Conservation (phyloP, 2,797 vertebrate species). For the Chaetophractus vellerosus region DNA sequence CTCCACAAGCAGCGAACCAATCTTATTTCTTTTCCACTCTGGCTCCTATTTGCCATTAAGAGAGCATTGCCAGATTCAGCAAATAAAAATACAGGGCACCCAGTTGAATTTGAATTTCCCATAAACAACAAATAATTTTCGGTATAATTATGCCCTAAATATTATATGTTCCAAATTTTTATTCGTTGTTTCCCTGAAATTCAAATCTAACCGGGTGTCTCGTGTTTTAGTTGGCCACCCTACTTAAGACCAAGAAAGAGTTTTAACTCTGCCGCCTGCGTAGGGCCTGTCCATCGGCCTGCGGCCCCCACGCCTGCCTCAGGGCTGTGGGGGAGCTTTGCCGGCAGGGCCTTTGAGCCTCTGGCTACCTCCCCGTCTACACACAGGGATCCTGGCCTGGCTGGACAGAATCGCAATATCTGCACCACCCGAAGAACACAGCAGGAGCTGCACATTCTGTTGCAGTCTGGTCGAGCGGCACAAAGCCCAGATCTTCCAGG, state of each 20-base stretch:
- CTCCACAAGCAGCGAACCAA: background rate
- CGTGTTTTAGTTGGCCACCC: background rate
- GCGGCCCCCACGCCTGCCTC: background rate
- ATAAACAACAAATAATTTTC: background rate
- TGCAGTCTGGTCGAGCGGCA: background rate
- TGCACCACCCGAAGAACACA: too few species aligned
- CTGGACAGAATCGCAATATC: background rate
- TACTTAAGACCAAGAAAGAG: background rate
- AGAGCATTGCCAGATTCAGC: background rate
- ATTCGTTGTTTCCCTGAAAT: slow-evolving; percentile 18
- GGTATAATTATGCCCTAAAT: background rate
- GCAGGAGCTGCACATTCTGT: background rate
- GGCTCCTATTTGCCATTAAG: background rate
- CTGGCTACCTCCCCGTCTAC: background rate
- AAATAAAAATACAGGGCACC: slow-evolving; percentile 14
- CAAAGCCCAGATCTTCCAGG: background rate
- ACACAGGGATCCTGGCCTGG: background rate
- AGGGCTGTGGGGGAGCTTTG: background rate
- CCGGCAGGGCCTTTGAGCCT: background rate
- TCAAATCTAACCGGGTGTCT: background rate
- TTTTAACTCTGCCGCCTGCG: background rate
- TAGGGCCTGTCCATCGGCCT: background rate
- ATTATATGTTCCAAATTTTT: background rate
- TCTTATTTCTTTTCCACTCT: background rate
- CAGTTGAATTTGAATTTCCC: slow-evolving; percentile 31